Evolutionary conservation across 2,888 invertebrate species (phyloP), one percentile per base, ranked within the genome.

Genomic region (Aelia acuminata): DNA sequence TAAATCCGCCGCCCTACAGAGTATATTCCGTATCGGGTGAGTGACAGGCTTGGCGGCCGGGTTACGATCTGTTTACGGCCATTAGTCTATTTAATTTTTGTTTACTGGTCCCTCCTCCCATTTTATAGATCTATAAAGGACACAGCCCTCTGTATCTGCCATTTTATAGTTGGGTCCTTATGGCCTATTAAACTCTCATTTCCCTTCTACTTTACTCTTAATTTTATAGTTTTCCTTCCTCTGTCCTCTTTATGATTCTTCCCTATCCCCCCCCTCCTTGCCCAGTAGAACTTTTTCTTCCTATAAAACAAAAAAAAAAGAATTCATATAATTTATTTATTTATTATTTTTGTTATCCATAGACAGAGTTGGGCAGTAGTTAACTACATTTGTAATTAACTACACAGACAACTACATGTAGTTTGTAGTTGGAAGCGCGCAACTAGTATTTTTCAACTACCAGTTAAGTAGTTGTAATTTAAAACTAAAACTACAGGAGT

Each of bases 21-120:
- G n/a, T n/a, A n/a, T 3, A 15, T 15, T 15, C 18, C 3, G 49
- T 15, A 10, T 57, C 57, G 26, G 31, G 15, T 70, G 63, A 70
- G 31, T 31, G 63, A 70, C 35, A 70, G 31, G 26, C 26, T 13
- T 18, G 13, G 63, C 8, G 26, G 63, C 18, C 15, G 7, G 63
- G 63, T 70, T 70, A 70, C 31, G 80, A 47, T 47, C 80, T 80
- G 43, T 80, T 80, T 47, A 80, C 80, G 80, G 1, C 80, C 43
- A 80, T 80, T 80, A 80, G 80, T n/a, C 80, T 43, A 80, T 80
- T 80, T 80, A 80, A 80, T 80, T 80, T 80, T 80, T 80, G 80
- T 80, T 80, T 80, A 80, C 80, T 47, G 80, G n/a, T 43, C 43
- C 3, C 11, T n/a, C 1, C 63, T 39, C 10, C 22, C 43, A 43